Evolutionary conservation across 2,888 invertebrate genomes (phyloP).

Genomic region (Heliconius cydno): DNA sequence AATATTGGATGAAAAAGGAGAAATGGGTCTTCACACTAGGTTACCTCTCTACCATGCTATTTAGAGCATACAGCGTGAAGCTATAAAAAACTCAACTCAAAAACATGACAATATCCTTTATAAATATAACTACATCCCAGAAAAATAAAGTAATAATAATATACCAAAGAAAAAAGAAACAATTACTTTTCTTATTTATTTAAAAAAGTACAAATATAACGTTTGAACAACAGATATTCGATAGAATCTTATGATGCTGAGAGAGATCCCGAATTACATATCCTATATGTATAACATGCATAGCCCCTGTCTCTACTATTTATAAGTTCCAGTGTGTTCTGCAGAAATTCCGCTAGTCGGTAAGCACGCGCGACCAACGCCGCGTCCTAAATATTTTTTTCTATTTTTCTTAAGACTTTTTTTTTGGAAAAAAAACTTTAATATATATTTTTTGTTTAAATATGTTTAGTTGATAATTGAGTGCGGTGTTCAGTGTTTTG

Average conservation of each 20-base stretch:
- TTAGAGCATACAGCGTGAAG: not conserved
- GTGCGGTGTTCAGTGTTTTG: constrained; percentile 59
- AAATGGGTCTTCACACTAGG: not conserved
- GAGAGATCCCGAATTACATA: constrained; percentile 52
- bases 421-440: constrained; percentile 26
- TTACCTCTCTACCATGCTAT: not conserved
- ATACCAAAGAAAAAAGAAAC: not conserved
- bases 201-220: not conserved
- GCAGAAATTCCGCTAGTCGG: constrained; percentile 77
- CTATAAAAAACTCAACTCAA: not conserved
- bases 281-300: constrained; percentile 61
- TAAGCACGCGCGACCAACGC: constrained; percentile 64
- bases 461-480: constrained; percentile 54
- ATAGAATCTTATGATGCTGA: constrained; percentile 34
- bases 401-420: constrained; percentile 35
- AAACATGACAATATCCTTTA: not conserved
- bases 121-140: not conserved
- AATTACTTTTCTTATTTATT: not conserved
- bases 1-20: too few relatives aligned
- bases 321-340: constrained; percentile 83
- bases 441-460: constrained; percentile 38
- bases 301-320: constrained; percentile 70
- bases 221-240: constrained; percentile 13
- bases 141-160: not conserved
- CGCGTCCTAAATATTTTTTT: constrained; percentile 55